Percentiles rank a stretch among this genome's conserved stretches.
phyloP scores from a whole-genome alignment of 2,888 invertebrate species.

The Phortica okadai region DNA sequence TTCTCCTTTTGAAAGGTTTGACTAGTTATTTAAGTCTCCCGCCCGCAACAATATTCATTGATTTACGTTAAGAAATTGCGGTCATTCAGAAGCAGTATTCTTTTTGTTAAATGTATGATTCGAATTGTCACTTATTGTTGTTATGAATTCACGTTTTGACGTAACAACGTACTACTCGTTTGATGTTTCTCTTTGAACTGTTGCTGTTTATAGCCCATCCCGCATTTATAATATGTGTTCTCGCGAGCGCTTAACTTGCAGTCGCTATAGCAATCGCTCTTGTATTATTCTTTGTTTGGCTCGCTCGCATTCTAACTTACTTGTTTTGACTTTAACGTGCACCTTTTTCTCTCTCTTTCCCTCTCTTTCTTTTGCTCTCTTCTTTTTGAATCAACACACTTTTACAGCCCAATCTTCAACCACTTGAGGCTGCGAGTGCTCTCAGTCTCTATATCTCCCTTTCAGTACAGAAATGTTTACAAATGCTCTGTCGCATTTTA shows the following conservation, averaged over 20 bases:
- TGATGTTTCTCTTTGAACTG: conserved; percentile 55
- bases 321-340: too few relatives aligned
- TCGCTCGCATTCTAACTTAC: conserved; percentile 43
- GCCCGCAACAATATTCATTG: too few relatives aligned
- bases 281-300: not conserved
- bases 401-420: conserved; percentile 15
- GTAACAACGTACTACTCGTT: conserved; percentile 38
- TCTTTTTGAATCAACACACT: not conserved
- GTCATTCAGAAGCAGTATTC: conserved; percentile 14
- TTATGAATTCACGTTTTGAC: not conserved
- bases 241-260: conserved; percentile 20
- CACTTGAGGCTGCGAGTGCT: conserved; percentile 11
- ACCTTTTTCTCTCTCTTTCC: conserved; percentile 25
- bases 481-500: not conserved
- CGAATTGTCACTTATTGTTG: too few relatives aligned
- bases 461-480: not conserved
- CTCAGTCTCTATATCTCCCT: not conserved
- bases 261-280: not conserved
- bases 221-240: too few relatives aligned
- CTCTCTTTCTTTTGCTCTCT: conserved; percentile 4
- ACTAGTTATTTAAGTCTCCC: too few relatives aligned
- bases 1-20: too few relatives aligned
- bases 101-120: too few relatives aligned
- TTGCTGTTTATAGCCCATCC: conserved; percentile 32
- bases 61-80: conserved; percentile 23